These are phyloP conservation scores for Bombus balteatus DNA, from an alignment of 1,140 invertebrate genomes.

Conservation along the genomic window DNA sequence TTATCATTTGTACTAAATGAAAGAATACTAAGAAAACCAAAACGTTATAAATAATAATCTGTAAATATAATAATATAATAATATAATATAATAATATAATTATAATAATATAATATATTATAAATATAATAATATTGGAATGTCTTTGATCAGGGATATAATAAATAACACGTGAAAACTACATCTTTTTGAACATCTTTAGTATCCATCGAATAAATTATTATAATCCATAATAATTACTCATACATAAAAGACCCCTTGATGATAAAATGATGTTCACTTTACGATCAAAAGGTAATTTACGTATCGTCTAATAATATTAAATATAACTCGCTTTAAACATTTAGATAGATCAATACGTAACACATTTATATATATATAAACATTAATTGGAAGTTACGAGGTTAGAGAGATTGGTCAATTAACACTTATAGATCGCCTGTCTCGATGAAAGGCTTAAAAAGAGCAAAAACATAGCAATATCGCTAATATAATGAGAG, in stretches of 20 bases:
- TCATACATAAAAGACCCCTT: conserved; percentile 77
- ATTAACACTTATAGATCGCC: conserved; percentile 58
- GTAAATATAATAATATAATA: too few species aligned
- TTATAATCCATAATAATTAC: conserved; percentile 63
- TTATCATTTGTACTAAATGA: not conserved
- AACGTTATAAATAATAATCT: not conserved
- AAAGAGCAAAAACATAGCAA: not conserved
- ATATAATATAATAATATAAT: too few species aligned
- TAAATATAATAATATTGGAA: not conserved
- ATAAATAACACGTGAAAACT: not conserved
- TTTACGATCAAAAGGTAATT: conserved; percentile 56
- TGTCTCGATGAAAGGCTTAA: conserved; percentile 16
- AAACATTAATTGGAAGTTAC: conserved; percentile 69
- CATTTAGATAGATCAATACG: conserved; percentile 50
- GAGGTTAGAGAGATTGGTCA: conserved; percentile 74
- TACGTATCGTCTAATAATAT: conserved; percentile 56
- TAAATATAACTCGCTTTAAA: conserved; percentile 51
- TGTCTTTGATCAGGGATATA: not conserved
- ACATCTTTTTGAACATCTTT: conserved; percentile 44
- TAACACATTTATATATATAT: conserved; percentile 42
- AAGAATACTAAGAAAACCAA: not conserved
- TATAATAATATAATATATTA: too few species aligned
- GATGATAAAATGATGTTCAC: conserved; percentile 69
- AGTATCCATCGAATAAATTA: conserved; percentile 60
- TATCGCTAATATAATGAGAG: not conserved